A percentile compares a stretch with the other conserved stretches of the same genome.
These are phyloP conservation scores for Lucinisca nassula DNA, from an alignment of 2,888 invertebrate species.

Conservation along the genomic window DNA sequence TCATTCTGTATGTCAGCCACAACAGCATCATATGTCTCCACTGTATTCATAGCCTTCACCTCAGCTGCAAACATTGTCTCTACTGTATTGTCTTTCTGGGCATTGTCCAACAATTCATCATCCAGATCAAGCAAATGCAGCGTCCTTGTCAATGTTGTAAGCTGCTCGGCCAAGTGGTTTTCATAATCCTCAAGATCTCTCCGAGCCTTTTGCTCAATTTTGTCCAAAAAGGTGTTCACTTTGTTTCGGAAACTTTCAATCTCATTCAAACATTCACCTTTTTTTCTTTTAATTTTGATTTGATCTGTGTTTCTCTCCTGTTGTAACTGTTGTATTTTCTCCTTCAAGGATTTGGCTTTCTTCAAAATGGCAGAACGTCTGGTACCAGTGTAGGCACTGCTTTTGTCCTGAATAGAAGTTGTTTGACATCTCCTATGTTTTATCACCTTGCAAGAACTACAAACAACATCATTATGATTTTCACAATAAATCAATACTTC, in stretches of 20 bases:
- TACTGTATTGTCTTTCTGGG: background rate
- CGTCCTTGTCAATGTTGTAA: background rate
- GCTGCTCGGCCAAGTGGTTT: background rate
- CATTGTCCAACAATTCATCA: background rate
- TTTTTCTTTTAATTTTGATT: background rate
- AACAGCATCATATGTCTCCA: background rate
- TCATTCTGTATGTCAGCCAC: background rate
- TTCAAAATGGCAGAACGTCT: background rate
- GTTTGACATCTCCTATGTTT: background rate
- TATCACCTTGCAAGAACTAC: background rate
- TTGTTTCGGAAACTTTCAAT: background rate
- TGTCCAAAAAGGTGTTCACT: background rate
- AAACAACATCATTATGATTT: background rate
- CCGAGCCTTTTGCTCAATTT: background rate
- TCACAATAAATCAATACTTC: background rate
- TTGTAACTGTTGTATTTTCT: background rate
- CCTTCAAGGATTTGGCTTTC: background rate
- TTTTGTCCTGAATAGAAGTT: background rate
- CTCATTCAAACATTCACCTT: background rate
- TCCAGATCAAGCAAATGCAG: background rate
- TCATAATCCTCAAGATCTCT: background rate
- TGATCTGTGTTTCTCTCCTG: background rate
- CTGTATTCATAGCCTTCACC: background rate
- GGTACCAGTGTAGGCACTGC: background rate
- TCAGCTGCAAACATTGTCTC: background rate